phyloP scores from a whole-genome alignment of 1,140 invertebrate genomes.

The Heliconius hermathena region DNA sequence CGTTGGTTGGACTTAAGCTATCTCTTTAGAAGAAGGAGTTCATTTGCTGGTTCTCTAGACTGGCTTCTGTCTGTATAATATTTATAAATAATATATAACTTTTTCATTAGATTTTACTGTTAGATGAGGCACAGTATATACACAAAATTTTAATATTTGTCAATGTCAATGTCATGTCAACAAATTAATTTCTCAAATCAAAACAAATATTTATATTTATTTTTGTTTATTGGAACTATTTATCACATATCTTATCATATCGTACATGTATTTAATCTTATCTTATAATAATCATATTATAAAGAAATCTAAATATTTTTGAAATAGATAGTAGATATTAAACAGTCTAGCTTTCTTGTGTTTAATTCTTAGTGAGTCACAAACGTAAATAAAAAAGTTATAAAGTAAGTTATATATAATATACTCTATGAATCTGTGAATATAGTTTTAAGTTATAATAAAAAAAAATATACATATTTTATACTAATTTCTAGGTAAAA shows the following conservation, averaged over 20 bases:
- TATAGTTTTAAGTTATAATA: neutral
- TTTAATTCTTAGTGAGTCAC: constrained; percentile 8
- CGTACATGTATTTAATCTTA: constrained; percentile 21
- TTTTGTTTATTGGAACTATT: constrained; percentile 12
- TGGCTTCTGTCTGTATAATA: too few relatives aligned
- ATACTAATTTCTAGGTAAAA: neutral
- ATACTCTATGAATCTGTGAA: neutral
- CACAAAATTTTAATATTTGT: neutral
- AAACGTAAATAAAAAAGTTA: neutral
- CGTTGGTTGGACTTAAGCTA: too few relatives aligned
- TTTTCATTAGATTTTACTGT: neutral
- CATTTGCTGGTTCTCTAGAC: too few relatives aligned
- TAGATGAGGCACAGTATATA: neutral
- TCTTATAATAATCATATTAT: constrained; percentile 20
- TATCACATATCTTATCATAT: constrained; percentile 20
- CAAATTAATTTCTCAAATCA: constrained; percentile 16
- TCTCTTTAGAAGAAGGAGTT: too few relatives aligned
- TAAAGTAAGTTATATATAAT: neutral
- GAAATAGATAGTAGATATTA: constrained; percentile 1
- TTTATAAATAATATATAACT: too few relatives aligned
- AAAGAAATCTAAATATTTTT: constrained; percentile 9
- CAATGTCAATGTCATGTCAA: constrained; percentile 13
- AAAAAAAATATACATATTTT: neutral
- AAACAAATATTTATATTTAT: constrained; percentile 15
- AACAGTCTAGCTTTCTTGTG: neutral